phyloP scores from a whole-genome alignment of 2,888 invertebrate genomes.

The Drosophila affinis region DNA sequence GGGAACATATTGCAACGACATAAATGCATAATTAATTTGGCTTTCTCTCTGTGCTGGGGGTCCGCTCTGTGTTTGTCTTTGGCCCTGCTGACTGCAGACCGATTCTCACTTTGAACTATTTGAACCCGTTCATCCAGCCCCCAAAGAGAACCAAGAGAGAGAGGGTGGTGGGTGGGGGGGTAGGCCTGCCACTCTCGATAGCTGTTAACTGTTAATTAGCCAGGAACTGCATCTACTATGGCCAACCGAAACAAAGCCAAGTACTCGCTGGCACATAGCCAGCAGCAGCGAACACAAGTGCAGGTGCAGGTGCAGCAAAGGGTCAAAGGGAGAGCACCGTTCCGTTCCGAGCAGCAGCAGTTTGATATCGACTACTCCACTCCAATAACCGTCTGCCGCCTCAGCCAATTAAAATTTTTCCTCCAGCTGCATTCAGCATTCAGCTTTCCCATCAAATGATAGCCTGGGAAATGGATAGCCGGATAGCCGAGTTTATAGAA shows the following conservation, averaged over 20 bases:
- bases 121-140: constrained; percentile 18
- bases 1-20: constrained; percentile 75
- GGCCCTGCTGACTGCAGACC: constrained; percentile 43
- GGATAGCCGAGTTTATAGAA: constrained; percentile 46
- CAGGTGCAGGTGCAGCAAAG: too few relatives aligned
- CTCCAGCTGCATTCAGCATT: neutral
- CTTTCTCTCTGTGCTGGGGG: constrained; percentile 52
- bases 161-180: neutral
- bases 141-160: neutral
- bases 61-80: constrained; percentile 30
- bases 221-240: neutral
- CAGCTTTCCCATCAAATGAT: constrained; percentile 14
- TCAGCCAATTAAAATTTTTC: constrained; percentile 52
- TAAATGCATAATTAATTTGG: constrained; percentile 82
- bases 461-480: constrained; percentile 1
- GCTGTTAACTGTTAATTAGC: constrained; percentile 37
- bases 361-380: too few relatives aligned
- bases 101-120: constrained; percentile 61
- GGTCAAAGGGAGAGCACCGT: constrained; percentile 5
- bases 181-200: constrained; percentile 31
- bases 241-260: constrained; percentile 8
- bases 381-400: neutral
- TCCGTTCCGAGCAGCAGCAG: neutral
- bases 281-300: neutral
- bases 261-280: too few relatives aligned